Conservation (phyloP, 2,888 invertebrate species). For the Rhaphigaster nebulosa region DNA sequence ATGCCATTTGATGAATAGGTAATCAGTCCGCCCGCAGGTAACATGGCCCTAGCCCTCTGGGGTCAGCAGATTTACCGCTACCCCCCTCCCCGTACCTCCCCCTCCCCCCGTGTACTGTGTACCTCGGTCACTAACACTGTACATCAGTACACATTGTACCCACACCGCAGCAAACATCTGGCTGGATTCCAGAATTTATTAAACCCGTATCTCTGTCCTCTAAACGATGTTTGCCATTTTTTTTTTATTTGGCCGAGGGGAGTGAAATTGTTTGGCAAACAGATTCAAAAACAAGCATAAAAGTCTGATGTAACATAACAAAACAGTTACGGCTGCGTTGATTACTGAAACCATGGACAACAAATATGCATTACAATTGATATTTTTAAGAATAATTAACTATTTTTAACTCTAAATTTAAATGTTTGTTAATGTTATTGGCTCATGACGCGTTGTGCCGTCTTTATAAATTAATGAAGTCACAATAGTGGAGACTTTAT, state of each 20-base stretch:
- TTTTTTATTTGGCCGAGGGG: background rate
- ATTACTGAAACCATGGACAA: background rate
- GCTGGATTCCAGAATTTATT: background rate
- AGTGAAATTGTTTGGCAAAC: background rate
- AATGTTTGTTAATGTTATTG: no score
- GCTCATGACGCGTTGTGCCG: no score
- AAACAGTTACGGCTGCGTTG: background rate
- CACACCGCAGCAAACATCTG: background rate
- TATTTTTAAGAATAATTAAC: background rate
- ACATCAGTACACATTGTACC: background rate
- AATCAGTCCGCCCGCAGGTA: background rate
- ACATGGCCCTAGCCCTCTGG: background rate
- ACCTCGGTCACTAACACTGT: background rate
- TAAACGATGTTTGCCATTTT: constrained; percentile 14
- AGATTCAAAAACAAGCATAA: background rate
- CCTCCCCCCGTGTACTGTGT: background rate
- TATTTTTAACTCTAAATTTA: background rate
- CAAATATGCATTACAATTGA: background rate
- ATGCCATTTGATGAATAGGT: background rate
- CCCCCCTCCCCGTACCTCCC: background rate
- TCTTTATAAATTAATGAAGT: no score
- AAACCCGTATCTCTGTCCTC: background rate
- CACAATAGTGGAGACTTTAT: no score
- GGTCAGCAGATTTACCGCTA: background rate
- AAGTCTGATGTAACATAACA: background rate